Base-by-base conservation (phyloP, 23 tunicate genomes). In the Trididemnum nubilum region DNA sequence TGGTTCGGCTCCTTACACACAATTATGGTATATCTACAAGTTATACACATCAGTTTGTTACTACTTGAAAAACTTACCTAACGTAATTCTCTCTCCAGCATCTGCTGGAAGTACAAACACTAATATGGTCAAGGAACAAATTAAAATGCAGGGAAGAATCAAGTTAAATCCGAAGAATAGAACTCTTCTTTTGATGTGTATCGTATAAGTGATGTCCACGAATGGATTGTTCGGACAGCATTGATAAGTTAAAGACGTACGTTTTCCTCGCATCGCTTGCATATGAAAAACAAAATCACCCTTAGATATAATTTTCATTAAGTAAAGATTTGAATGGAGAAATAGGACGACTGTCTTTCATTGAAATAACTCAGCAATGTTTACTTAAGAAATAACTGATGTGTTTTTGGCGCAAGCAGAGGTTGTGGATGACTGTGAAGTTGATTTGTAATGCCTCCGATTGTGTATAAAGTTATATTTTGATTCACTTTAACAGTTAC, bases 71-170 rank as follows among this genome's bases (percentile, higher is more conserved):
- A n/a, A n/a, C 67, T 77, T 71, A 93, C 98, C 87, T 32, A 93
- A 67, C 12, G 98, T 87, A 31, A 93, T 93, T 80, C 98, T 64
- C 65, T 93, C 98, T 4, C 98, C 98, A 39, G 93, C 80, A 54
- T 93, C 98, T 7, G 98, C 98, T 3, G 98, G 98, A 12, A 93
- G 51, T 26, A 93, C 0, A 74, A 93, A 93, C 12, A 87, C 87
- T 4, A 93, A 81, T 34, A 93, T 84, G 18, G 98, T 85, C 19
- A 93, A 80, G 24, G 93, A 83, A 58, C 87, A 81, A 65, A 93
- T 85, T 7, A 93, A 75, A 31, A 88, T 60, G 80, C 98, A 93
- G 31, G 98, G 98, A n/a, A 93, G 83, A 34, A 93, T 87, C 35
- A 93, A 72, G 66, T 93, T 93, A 76, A 83, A 87, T 0, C 86